These are phyloP conservation scores for Drosophila paracracens DNA, from an alignment of 2,888 invertebrate species.

Conservation along the genomic window DNA sequence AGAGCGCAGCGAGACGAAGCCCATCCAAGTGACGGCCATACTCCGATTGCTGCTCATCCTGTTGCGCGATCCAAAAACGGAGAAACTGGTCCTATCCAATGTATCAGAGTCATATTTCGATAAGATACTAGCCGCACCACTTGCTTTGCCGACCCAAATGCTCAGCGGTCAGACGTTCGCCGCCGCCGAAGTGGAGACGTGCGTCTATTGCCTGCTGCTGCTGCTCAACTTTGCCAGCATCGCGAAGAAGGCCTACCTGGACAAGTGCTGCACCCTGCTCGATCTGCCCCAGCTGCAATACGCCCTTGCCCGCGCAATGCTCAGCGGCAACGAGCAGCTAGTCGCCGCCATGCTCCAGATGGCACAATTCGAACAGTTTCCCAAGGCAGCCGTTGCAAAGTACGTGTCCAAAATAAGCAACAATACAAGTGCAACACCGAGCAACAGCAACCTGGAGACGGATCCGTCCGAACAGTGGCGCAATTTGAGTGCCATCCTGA, in stretches of 20 bases:
- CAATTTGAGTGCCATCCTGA: constrained; percentile 82
- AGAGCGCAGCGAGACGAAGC: constrained; percentile 75
- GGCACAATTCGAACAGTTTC: constrained; percentile 82
- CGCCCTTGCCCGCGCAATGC: constrained; percentile 82
- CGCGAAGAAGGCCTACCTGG: constrained; percentile 83
- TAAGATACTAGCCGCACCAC: constrained; percentile 79
- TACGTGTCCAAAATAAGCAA: constrained; percentile 65
- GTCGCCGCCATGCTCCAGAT: constrained; percentile 82
- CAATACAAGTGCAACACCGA: background rate
- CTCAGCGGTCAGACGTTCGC: constrained; percentile 55
- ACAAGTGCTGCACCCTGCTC: constrained; percentile 80
- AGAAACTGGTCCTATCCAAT: constrained; percentile 82
- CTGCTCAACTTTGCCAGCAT: constrained; percentile 82
- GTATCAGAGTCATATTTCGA: constrained; percentile 84
- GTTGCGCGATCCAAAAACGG: constrained; percentile 79
- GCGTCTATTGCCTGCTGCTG: constrained; percentile 78
- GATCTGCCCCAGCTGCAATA: constrained; percentile 81
- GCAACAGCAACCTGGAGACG: constrained; percentile 22
- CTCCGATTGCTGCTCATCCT: constrained; percentile 76
- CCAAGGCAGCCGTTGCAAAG: constrained; percentile 81
- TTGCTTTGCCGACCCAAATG: constrained; percentile 72
- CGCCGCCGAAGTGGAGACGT: constrained; percentile 78
- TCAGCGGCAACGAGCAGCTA: constrained; percentile 74
- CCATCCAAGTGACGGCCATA: constrained; percentile 75
- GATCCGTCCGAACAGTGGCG: constrained; percentile 76